Base-by-base conservation (phyloP, 2,113 vertebrate genomes). In the Sylvia atricapilla region DNA sequence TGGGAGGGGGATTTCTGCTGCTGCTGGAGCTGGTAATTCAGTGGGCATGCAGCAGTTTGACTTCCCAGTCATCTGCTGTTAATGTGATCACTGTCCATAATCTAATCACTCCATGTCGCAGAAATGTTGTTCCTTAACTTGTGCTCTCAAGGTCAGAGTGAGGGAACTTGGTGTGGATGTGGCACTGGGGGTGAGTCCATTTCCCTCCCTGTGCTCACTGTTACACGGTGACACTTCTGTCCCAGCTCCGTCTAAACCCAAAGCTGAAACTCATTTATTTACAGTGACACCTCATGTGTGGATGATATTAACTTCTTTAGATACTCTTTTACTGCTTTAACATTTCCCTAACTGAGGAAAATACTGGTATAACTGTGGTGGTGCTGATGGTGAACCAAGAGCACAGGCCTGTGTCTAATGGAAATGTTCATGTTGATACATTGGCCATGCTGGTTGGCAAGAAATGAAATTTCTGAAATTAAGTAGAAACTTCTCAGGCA, bases 41-140 rank as follows among this genome's bases (percentile, higher is more conserved):
- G 2, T 62, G 94, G 31, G 41, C 41, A 60, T 62, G 55, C 22
- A 93, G 83, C 90, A 86, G 56, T 79, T 81, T 64, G 73, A 67
- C 60, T 93, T 89, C 47, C 66, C 72, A 93, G 52, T 95, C 44
- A 56, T 87, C 68, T 92, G 73, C 89, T 78, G 33, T 82, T 95
- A 59, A 90, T 92, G 31, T 47, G 56, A 81, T 90, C 73, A 30
- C 63, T 35, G 43, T 47, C 86, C 63, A 8, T 78, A 84, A 95
- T 94, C 15, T 1, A 59, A 89, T 94, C 89, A 74, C 56, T 81
- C n/a, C 1, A 0, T 81, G 83, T 60, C 37, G 68, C 76, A 90
- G 79, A 62, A 62, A 93, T 77, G 76, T 43, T 78, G 55, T 52
- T 89, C 78, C 83, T 92, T 31, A 58, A 50, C 2, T 0, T 25